A percentile compares a stretch with the other conserved stretches of the same genome.
Evolutionary conservation across 2,113 vertebrate species (phyloP).

Genomic region (Scophthalmus maximus): DNA sequence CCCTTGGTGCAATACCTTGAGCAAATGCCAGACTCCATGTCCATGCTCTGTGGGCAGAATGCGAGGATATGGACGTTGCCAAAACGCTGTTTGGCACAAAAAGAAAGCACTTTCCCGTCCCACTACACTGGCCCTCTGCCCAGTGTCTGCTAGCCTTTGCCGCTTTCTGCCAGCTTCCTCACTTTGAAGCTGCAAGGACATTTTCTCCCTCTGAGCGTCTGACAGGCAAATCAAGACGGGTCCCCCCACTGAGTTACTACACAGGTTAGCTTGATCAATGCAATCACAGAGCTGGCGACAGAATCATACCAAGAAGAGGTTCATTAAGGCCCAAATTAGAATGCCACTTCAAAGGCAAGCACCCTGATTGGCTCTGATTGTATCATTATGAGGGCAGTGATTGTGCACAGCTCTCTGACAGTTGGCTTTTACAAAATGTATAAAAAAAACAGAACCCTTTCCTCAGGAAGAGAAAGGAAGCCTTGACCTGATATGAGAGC

Average conservation of each 20-base stretch:
- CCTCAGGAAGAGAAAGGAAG: conserved; percentile 31
- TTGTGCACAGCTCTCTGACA: conserved; percentile 56
- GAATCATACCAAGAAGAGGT: conserved; percentile 56
- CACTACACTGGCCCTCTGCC: conserved; percentile 59
- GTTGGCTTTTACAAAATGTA: conserved; percentile 22
- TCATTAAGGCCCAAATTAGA: conserved; percentile 66
- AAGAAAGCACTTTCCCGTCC: conserved; percentile 54
- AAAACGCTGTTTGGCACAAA: conserved; percentile 64
- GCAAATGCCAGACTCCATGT: conserved; percentile 49
- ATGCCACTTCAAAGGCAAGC: conserved; percentile 52
- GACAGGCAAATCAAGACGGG: conserved; percentile 62
- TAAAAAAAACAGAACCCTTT: conserved; percentile 2
- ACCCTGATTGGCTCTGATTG: conserved; percentile 70
- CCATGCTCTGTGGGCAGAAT: conserved; percentile 48
- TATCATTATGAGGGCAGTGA: conserved; percentile 61
- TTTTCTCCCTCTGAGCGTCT: conserved; percentile 44
- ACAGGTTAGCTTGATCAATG: conserved; percentile 70
- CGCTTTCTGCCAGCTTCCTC: conserved; percentile 48
- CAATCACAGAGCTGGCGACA: conserved; percentile 66
- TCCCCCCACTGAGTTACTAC: conserved; percentile 49
- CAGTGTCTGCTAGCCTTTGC: conserved; percentile 46
- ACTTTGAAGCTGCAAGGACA: conserved; percentile 53
- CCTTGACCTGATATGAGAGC: conserved; percentile 39
- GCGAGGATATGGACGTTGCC: conserved; percentile 50
- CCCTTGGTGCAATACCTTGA: conserved; percentile 35